phyloP scores from a whole-genome alignment of 2,113 vertebrate species.

The Illadopsis cleaveri region DNA sequence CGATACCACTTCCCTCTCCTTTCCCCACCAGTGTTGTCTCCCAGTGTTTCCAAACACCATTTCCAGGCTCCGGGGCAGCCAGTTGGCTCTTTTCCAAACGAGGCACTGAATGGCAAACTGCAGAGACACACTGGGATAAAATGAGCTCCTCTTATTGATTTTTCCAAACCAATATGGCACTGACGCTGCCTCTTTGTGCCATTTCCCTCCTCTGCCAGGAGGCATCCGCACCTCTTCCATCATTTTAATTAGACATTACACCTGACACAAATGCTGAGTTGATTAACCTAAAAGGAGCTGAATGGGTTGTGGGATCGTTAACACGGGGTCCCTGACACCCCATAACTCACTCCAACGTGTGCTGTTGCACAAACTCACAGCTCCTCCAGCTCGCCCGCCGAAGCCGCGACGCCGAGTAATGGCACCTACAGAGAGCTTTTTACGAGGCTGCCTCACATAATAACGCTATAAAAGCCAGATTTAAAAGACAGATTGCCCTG shows the following conservation, averaged over 20 bases:
- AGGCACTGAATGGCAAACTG: constrained; percentile 67
- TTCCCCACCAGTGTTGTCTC: background rate
- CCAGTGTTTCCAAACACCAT: constrained; percentile 21
- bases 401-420: constrained; percentile 56
- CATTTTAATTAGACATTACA: constrained; percentile 85
- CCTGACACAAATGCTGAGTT: constrained; percentile 83
- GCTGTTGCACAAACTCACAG: constrained; percentile 73
- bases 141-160: constrained; percentile 83
- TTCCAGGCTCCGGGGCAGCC: constrained; percentile 54
- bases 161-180: constrained; percentile 84
- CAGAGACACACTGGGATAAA: constrained; percentile 76
- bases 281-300: constrained; percentile 84
- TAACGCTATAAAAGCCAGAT: constrained; percentile 63
- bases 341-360: constrained; percentile 77
- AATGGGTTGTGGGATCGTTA: constrained; percentile 77
- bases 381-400: constrained; percentile 57
- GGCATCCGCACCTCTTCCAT: constrained; percentile 70
- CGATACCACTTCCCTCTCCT: accelerated
- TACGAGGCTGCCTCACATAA: constrained; percentile 64
- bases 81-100: constrained; percentile 75
- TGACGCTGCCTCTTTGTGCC: constrained; percentile 69
- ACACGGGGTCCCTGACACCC: constrained; percentile 74
- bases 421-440: constrained; percentile 74
- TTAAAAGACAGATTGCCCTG: constrained; percentile 67
- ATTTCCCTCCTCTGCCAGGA: constrained; percentile 76